These are phyloP conservation scores for Dicyrtomina minuta DNA, from an alignment of 2,888 invertebrate genomes.

Conservation along the genomic window DNA sequence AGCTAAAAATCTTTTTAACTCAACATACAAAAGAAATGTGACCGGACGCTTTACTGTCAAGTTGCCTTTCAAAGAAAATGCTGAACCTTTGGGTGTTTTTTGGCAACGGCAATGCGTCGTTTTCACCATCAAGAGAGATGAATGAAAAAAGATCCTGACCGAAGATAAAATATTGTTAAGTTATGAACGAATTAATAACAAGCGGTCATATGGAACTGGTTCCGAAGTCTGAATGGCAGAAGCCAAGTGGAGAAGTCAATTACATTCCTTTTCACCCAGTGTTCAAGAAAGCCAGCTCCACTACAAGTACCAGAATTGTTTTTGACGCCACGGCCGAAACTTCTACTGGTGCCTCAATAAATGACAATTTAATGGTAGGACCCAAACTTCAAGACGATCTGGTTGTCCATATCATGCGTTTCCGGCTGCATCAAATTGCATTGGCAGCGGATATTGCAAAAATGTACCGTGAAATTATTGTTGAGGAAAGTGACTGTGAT, in stretches of 20 bases:
- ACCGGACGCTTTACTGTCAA: no score
- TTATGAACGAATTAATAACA: slow-evolving; percentile 50
- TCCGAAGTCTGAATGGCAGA: slow-evolving; percentile 14
- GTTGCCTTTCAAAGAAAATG: slow-evolving; percentile 33
- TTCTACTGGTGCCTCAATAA: no score
- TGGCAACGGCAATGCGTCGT: slow-evolving; percentile 37
- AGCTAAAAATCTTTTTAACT: slow-evolving; percentile 36
- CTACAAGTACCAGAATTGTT: slow-evolving; percentile 54
- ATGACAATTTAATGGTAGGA: slow-evolving; percentile 52
- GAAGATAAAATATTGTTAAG: slow-evolving; percentile 10
- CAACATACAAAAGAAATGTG: no score
- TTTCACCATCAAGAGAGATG: slow-evolving; percentile 46
- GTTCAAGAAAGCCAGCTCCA: slow-evolving; percentile 47
- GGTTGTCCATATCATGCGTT: slow-evolving; percentile 52
- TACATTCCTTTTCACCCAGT: slow-evolving; percentile 55
- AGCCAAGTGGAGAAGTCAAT: slow-evolving; percentile 8
- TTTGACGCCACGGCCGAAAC: slow-evolving; percentile 54
- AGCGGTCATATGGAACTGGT: slow-evolving; percentile 49
- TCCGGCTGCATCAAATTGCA: slow-evolving; percentile 51
- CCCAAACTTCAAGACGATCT: slow-evolving; percentile 53
- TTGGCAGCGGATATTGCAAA: no score
- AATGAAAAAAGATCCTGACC: no score
- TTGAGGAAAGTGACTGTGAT: slow-evolving; percentile 47
- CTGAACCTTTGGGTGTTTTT: slow-evolving; percentile 42
- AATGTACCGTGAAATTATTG: slow-evolving; percentile 55